Conservation (phyloP, 2,888 invertebrate genomes). For the Lepidocyrtinus sp. region DNA sequence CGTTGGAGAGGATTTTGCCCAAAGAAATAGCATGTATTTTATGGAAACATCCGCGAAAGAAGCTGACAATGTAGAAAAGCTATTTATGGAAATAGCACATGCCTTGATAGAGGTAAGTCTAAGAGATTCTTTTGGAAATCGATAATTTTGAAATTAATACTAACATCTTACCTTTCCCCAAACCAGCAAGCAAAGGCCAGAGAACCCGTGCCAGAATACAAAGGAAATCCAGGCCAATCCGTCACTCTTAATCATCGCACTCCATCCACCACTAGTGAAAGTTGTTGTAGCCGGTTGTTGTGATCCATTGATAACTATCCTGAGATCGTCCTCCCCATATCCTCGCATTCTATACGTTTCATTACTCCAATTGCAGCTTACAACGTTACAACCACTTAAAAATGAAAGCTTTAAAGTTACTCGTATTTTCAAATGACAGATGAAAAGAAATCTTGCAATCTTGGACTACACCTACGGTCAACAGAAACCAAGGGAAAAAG, state of each 20-base stretch:
- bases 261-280: slow-evolving; percentile 64
- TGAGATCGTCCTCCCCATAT: not conserved
- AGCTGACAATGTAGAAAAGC: slow-evolving; percentile 95
- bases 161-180: slow-evolving; percentile 36
- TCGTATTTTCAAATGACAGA: too few relatives aligned
- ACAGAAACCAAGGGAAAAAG: too few relatives aligned
- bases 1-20: slow-evolving; percentile 96
- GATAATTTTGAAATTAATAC: too few relatives aligned
- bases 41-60: slow-evolving; percentile 98
- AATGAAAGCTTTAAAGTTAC: too few relatives aligned
- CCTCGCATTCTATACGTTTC: too few relatives aligned
- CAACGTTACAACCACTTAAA: not conserved
- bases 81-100: slow-evolving; percentile 97
- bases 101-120: slow-evolving; percentile 86
- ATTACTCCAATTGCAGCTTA: slow-evolving; percentile 3
- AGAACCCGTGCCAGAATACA: slow-evolving; percentile 66
- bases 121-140: slow-evolving; percentile 19
- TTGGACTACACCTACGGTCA: too few relatives aligned
- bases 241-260: slow-evolving; percentile 66
- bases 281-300: slow-evolving; percentile 66
- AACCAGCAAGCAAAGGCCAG: slow-evolving; percentile 69
- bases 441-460: too few relatives aligned
- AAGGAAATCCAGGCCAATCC: slow-evolving; percentile 60
- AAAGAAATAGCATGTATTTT: slow-evolving; percentile 97
- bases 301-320: too few relatives aligned